These are phyloP conservation scores for Myiagra hebetior DNA, from an alignment of 2,113 vertebrate genomes.

Conservation along the genomic window DNA sequence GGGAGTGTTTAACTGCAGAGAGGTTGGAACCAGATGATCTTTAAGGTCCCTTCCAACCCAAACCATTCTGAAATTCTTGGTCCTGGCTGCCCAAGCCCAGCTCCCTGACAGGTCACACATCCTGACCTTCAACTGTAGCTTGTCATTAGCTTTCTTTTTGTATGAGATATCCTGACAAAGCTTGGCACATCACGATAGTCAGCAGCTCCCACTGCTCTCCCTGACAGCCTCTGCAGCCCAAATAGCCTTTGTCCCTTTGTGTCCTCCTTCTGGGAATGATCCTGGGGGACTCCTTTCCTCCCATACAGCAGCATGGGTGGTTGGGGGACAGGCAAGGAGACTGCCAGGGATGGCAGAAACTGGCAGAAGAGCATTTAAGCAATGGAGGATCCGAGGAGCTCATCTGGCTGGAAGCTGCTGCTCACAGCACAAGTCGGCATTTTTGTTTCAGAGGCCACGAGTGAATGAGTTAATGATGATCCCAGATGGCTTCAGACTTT, in stretches of 20 bases:
- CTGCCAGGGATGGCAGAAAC: not conserved
- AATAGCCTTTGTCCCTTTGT: not conserved
- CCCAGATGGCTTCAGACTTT: slow-evolving; percentile 49
- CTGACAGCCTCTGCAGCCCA: not conserved
- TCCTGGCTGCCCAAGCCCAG: not conserved
- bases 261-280: not conserved
- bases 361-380: not conserved
- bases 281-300: not conserved
- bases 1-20: not conserved
- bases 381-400: not conserved
- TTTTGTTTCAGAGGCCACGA: slow-evolving; percentile 11
- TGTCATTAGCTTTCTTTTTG: not conserved
- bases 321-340: not conserved
- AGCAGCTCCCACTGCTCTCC: not conserved
- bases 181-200: not conserved
- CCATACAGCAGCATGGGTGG: not conserved
- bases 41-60: not conserved
- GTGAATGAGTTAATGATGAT: slow-evolving; percentile 55
- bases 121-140: not conserved
- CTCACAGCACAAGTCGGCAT: not conserved
- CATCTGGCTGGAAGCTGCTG: slow-evolving; percentile 35
- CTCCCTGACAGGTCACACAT: not conserved
- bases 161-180: not conserved
- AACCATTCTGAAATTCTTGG: not conserved
- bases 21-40: not conserved